Evolutionary conservation across 1,140 invertebrate genomes (phyloP).

Genomic region (Polypedilum pembai): DNA sequence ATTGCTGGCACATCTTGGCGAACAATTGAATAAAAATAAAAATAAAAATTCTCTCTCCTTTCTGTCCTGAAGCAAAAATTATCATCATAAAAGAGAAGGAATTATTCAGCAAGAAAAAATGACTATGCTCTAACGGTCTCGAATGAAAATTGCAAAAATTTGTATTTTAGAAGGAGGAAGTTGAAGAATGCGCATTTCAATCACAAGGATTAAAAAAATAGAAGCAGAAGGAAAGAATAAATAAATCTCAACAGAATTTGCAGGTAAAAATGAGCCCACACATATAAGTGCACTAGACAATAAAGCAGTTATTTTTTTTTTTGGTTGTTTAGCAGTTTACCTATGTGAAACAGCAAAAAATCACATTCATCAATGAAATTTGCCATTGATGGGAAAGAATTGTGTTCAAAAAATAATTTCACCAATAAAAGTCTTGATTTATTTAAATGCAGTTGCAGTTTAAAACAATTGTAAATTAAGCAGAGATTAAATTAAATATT

Average conservation of each 20-base stretch:
- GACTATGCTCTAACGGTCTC: constrained; percentile 4
- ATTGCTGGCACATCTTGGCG: background rate
- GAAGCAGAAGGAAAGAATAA: no score
- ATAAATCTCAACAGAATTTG: no score
- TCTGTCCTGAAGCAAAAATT: constrained; percentile 4
- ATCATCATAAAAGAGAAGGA: constrained; percentile 9
- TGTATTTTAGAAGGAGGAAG: background rate
- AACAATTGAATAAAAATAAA: background rate
- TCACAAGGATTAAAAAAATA: no score
- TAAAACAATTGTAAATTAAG: no score
- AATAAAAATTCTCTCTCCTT: background rate
- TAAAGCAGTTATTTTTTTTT: background rate
- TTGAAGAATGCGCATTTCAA: constrained; percentile 5
- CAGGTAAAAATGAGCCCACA: background rate
- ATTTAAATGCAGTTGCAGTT: no score
- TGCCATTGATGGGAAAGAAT: no score
- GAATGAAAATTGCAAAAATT: background rate
- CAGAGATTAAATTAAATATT: no score
- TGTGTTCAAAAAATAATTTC: no score
- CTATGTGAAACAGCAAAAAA: background rate
- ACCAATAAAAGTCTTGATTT: no score
- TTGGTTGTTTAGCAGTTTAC: background rate
- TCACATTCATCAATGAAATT: no score
- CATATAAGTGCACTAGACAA: background rate
- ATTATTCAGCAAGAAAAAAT: constrained; percentile 14